Evolutionary conservation across 2,113 vertebrate genomes (phyloP).

Genomic region (Lethenteron camtschaticum): DNA sequence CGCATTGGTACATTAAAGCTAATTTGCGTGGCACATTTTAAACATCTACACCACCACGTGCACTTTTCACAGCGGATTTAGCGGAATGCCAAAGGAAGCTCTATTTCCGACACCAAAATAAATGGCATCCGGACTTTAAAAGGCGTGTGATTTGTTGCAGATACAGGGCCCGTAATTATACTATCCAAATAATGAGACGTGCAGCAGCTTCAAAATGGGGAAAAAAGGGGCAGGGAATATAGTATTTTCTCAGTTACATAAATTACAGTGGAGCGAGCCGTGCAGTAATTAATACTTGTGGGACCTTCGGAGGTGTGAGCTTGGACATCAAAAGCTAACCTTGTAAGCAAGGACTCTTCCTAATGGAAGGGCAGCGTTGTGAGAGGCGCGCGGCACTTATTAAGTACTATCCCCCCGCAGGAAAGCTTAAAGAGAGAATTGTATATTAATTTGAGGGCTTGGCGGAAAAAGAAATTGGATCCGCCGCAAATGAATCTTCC

Average conservation of each 20-base stretch:
- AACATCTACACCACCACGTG: too few species aligned
- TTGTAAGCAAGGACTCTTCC: not conserved
- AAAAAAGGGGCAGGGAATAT: not conserved
- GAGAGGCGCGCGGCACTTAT: slow-evolving; percentile 2
- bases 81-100: not conserved
- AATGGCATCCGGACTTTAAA: not conserved
- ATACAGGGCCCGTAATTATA: not conserved
- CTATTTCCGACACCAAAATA: not conserved
- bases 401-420: not conserved
- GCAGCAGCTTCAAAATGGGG: not conserved
- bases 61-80: too few species aligned
- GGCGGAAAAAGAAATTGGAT: not conserved
- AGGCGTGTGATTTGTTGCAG: too few species aligned
- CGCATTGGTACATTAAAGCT: too few species aligned
- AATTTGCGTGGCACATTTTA: too few species aligned
- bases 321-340: not conserved
- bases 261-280: slow-evolving; percentile 5
- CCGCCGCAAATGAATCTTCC: not conserved
- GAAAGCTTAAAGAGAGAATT: slow-evolving; percentile 1
- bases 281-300: slow-evolving; percentile 5
- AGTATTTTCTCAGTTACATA: slow-evolving; percentile 4
- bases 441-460: slow-evolving; percentile 3
- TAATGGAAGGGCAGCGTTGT: slow-evolving; percentile 1
- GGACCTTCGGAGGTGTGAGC: slow-evolving; percentile 3
- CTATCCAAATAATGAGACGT: slow-evolving; percentile 4